A percentile compares a stretch with the other conserved stretches of the same genome.
These are phyloP conservation scores for Hylia prasina DNA, from an alignment of 2,113 vertebrate species.

Conservation along the genomic window DNA sequence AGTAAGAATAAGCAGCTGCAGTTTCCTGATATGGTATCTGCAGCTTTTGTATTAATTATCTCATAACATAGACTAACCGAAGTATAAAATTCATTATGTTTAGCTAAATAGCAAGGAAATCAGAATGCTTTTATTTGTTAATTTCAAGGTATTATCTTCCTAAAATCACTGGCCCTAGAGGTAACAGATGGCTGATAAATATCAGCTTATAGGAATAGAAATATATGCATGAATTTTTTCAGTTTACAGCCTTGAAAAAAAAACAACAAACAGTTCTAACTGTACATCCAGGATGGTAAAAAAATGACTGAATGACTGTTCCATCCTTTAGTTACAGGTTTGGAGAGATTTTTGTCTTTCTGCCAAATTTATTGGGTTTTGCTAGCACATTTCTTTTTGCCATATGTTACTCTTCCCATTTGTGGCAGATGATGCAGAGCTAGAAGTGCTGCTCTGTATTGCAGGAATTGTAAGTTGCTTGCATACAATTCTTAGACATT, in stretches of 20 bases:
- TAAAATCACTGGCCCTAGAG: background rate
- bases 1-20: slow-evolving; percentile 63
- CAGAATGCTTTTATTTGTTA: slow-evolving; percentile 47
- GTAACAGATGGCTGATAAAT: slow-evolving; percentile 9
- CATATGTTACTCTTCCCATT: background rate
- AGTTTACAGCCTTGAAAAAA: background rate
- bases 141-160: slow-evolving; percentile 38
- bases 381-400: background rate
- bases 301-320: background rate
- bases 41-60: slow-evolving; percentile 72
- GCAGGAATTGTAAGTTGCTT: background rate
- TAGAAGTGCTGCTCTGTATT: background rate
- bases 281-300: background rate
- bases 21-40: slow-evolving; percentile 52
- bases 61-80: slow-evolving; percentile 43
- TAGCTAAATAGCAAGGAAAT: slow-evolving; percentile 56
- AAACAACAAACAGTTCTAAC: background rate
- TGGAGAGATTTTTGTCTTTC: background rate
- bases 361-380: background rate
- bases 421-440: background rate
- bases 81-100: slow-evolving; percentile 69
- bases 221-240: background rate
- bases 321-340: background rate
- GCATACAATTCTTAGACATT: background rate
- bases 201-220: background rate